Evolutionary conservation across 2,888 invertebrate genomes (phyloP).

Genomic region (Nineta flava): DNA sequence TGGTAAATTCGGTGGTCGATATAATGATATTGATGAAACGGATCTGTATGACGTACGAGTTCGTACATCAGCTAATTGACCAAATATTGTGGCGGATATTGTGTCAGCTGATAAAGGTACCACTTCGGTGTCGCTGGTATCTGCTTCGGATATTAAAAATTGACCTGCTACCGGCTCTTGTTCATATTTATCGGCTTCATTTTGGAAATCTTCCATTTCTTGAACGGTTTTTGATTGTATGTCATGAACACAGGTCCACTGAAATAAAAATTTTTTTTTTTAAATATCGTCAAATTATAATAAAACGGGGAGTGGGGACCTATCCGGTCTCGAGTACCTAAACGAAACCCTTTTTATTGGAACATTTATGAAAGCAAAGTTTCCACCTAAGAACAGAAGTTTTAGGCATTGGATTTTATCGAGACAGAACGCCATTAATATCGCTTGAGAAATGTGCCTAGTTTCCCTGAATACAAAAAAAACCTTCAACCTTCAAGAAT

Average conservation of each 20-base stretch:
- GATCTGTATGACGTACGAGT: neutral
- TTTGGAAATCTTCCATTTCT: slow-evolving; percentile 26
- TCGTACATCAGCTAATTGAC: neutral
- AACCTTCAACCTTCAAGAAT: too few relatives aligned
- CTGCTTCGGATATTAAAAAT: neutral
- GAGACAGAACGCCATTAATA: too few relatives aligned
- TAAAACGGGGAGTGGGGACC: too few relatives aligned
- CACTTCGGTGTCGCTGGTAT: neutral
- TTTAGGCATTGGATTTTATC: too few relatives aligned
- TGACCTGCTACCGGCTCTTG: neutral
- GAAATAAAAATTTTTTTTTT: slow-evolving; percentile 16
- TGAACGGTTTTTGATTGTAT: slow-evolving; percentile 50
- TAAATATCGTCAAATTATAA: neutral
- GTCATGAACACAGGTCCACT: slow-evolving; percentile 92
- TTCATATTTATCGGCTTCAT: slow-evolving; percentile 17
- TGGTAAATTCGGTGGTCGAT: neutral
- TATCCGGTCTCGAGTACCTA: too few relatives aligned
- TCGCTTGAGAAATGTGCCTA: too few relatives aligned
- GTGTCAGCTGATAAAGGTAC: neutral
- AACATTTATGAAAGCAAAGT: too few relatives aligned
- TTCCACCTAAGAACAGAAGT: too few relatives aligned
- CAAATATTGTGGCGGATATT: neutral
- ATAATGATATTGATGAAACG: neutral
- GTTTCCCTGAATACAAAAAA: too few relatives aligned
- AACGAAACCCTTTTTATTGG: too few relatives aligned